Conservation (phyloP, 2,797 vertebrate species). For the Diplodus sargus region DNA sequence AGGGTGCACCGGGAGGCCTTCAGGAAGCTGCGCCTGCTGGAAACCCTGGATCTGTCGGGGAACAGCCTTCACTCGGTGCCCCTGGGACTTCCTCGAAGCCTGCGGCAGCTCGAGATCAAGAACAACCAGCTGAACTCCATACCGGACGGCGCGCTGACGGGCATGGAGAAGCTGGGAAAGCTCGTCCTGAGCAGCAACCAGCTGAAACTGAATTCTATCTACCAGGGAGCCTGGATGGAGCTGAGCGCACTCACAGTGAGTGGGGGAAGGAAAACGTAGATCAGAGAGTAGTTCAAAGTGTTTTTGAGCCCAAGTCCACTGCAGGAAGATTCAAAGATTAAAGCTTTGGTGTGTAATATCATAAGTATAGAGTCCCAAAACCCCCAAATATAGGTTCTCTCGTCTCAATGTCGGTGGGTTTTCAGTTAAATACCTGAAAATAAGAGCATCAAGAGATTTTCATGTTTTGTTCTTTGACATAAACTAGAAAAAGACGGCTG, state of each 20-base stretch:
- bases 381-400: too few relatives aligned
- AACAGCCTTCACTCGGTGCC: slow-evolving; percentile 89
- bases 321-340: background rate
- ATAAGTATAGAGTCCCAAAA: too few relatives aligned
- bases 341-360: too few relatives aligned
- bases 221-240: slow-evolving; percentile 92
- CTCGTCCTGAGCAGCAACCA: slow-evolving; percentile 92
- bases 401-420: too few relatives aligned
- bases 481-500: too few relatives aligned
- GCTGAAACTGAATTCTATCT: slow-evolving; percentile 90
- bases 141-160: slow-evolving; percentile 87
- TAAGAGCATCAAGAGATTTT: too few relatives aligned
- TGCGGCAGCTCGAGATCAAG: slow-evolving; percentile 91
- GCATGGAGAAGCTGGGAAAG: slow-evolving; percentile 92
- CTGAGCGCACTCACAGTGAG: slow-evolving; percentile 91
- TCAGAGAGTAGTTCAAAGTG: background rate
- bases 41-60: slow-evolving; percentile 93
- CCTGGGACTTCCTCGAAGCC: slow-evolving; percentile 91
- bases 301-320: background rate
- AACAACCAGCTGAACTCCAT: slow-evolving; percentile 90
- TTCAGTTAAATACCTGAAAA: too few relatives aligned
- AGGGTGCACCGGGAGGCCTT: slow-evolving; percentile 93
- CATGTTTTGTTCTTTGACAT: too few relatives aligned
- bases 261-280: background rate
- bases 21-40: slow-evolving; percentile 92